Base-by-base conservation (phyloP, 1,140 invertebrate genomes). In the Drosophila setifemur region DNA sequence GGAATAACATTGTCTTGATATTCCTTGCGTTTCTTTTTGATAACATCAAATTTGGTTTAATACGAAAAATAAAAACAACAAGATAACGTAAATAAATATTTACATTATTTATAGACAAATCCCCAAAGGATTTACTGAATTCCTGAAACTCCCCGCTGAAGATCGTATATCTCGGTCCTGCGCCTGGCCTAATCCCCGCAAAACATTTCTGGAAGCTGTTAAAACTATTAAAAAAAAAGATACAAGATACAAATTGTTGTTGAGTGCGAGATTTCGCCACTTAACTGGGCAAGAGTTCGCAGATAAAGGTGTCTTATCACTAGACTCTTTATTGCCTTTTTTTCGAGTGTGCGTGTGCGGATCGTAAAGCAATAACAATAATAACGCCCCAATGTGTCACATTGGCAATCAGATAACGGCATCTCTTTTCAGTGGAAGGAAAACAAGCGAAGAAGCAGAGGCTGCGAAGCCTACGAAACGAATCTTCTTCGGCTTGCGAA, bases 361-460 rank as follows among this genome's bases (percentile, higher is more conserved):
- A 82, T 74, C 73, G 39, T 72, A 67, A 82, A 72, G 40, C 47
- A 48, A 44, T 18, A 48, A 29, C 48, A 40, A 31, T 40, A 52
- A 40, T 29, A 31, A 33, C 43, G 55, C 57, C 72, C 50, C 26
- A 77, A 67, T 71, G 53, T 81, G 76, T 76, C 76, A 66, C 50
- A 70, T 63, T 70, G 55, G 33, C 54, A 58, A 73, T 66, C 52
- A 67, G 68, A 71, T 71, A 79, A 78, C 33, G 28, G 29, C 43
- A 73, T 73, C 60, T 28, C 35, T 77, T 74, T 73, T 78, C 67
- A 67, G 18, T 42, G 33, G 8, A 14, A 35, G 29, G 18, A 31
- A 52, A 23, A n/a, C 7, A 35, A 45, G 25, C 42, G n/a, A n/a
- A 44, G 19, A 45, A 18, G 33, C 33, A 37, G 16, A 44, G 14